Percentiles rank a stretch among this genome's conserved stretches.
These are phyloP conservation scores for Myrmophylax atrothorax DNA, from an alignment of 2,113 vertebrate genomes.

Conservation along the genomic window DNA sequence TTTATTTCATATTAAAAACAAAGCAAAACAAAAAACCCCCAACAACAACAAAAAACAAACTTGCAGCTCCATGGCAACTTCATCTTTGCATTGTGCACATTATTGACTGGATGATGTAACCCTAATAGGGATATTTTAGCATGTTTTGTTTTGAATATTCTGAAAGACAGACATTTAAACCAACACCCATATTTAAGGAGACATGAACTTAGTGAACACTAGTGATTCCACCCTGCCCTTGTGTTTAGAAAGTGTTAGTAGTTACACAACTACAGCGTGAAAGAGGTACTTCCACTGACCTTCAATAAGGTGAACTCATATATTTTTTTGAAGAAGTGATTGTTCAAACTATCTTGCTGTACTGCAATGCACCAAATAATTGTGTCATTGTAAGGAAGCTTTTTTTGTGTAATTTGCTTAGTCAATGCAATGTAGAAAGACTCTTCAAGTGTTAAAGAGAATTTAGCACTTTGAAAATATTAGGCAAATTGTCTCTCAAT, in stretches of 20 bases:
- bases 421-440: neutral
- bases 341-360: neutral
- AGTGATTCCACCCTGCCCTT: neutral
- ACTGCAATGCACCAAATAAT: neutral
- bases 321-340: neutral
- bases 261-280: neutral
- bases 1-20: neutral
- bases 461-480: neutral
- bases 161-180: neutral
- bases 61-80: neutral
- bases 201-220: neutral
- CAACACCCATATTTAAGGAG: neutral
- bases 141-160: neutral
- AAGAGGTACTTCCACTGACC: neutral
- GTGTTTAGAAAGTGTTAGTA: neutral
- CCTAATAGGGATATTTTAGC: neutral
- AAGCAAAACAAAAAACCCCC: neutral
- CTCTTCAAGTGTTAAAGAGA: neutral
- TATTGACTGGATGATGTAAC: neutral
- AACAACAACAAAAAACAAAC: neutral
- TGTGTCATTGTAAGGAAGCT: neutral
- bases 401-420: neutral
- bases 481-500: neutral
- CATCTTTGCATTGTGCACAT: neutral
- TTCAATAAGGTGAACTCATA: neutral